These are phyloP conservation scores for Temnothorax nylanderi DNA, from an alignment of 1,140 invertebrate genomes.

Conservation along the genomic window DNA sequence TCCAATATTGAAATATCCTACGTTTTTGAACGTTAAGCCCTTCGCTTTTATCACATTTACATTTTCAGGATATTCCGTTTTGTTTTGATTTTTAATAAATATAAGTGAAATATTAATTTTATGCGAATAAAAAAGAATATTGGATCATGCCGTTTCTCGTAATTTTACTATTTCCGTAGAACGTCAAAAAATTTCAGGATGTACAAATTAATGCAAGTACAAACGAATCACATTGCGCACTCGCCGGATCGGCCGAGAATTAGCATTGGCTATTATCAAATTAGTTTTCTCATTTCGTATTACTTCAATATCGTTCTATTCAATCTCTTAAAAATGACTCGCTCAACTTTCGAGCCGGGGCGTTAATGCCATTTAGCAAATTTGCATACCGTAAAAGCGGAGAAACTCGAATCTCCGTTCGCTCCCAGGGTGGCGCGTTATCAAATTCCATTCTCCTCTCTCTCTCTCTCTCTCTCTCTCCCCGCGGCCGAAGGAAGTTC, in stretches of 20 bases:
- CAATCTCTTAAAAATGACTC: constrained; percentile 39
- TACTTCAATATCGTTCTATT: constrained; percentile 7
- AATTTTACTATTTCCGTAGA: background rate
- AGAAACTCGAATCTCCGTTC: constrained; percentile 20
- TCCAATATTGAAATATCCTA: constrained; percentile 53
- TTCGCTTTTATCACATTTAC: constrained; percentile 29
- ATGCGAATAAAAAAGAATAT: background rate
- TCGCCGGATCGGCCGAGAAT: background rate
- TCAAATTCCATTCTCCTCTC: constrained; percentile 16
- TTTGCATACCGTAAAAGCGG: constrained; percentile 32
- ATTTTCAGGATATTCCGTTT: constrained; percentile 5
- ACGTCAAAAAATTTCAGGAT: background rate
- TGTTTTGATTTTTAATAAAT: constrained; percentile 28
- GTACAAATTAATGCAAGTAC: background rate
- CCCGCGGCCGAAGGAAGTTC: constrained; percentile 14
- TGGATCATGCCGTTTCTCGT: background rate
- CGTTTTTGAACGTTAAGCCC: background rate
- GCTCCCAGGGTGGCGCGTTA: constrained; percentile 20
- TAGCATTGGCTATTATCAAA: constrained; percentile 2
- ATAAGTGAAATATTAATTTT: constrained; percentile 25
- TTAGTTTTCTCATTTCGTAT: constrained; percentile 5
- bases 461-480: background rate
- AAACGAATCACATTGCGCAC: background rate
- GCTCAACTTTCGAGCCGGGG: background rate
- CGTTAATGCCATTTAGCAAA: constrained; percentile 27